Percentiles rank a stretch among this genome's conserved stretches.
Conservation (phyloP, 1,140 invertebrate genomes). For the Drosophila parabipectinata region DNA sequence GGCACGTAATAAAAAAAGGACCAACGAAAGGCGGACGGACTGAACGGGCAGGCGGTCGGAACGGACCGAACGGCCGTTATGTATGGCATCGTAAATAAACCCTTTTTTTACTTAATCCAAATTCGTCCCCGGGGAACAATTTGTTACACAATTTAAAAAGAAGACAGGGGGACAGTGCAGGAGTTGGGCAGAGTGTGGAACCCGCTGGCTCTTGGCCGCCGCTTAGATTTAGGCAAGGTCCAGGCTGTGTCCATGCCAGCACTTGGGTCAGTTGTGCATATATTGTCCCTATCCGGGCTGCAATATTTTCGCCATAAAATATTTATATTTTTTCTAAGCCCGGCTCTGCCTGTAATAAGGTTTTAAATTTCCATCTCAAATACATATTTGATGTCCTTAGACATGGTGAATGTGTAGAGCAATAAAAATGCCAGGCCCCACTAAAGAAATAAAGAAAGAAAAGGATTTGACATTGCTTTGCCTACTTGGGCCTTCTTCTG, state of each 20-base stretch:
- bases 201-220: constrained; percentile 23
- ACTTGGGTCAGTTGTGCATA: constrained; percentile 67
- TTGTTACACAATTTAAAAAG: constrained; percentile 80
- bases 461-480: constrained; percentile 26
- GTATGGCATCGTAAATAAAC: constrained; percentile 82
- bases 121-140: constrained; percentile 81
- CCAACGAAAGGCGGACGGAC: constrained; percentile 30
- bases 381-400: constrained; percentile 69
- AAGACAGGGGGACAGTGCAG: background rate
- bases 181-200: constrained; percentile 1
- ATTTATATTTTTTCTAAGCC: constrained; percentile 57
- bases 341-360: constrained; percentile 62
- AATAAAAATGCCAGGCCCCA: constrained; percentile 44
- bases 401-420: constrained; percentile 57
- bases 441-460: constrained; percentile 14
- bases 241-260: constrained; percentile 38
- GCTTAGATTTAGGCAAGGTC: constrained; percentile 66
- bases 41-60: constrained; percentile 26
- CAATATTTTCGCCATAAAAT: constrained; percentile 80
- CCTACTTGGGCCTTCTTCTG: background rate
- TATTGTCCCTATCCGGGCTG: constrained; percentile 72
- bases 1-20: constrained; percentile 78
- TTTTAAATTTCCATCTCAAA: constrained; percentile 80
- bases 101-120: constrained; percentile 83
- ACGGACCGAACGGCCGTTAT: constrained; percentile 55